A percentile compares a stretch with the other conserved stretches of the same genome.
phyloP scores from a whole-genome alignment of 1,140 invertebrate genomes.

The Copidosoma floridanum region DNA sequence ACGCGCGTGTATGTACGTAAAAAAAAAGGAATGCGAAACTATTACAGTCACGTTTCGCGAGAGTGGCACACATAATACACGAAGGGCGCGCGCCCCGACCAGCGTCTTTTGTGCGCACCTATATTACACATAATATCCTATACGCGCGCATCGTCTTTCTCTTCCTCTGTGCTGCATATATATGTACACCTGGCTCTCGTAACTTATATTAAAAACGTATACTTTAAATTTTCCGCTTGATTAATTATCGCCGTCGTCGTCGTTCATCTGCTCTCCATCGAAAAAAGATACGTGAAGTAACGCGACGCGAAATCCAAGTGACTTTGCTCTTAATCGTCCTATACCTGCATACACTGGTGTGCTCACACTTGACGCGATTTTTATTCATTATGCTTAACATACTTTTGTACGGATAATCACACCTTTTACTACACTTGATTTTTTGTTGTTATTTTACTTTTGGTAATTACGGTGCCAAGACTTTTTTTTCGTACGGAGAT shows the following conservation, averaged over 20 bases:
- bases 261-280: neutral
- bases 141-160: neutral
- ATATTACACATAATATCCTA: neutral
- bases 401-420: no score
- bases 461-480: no score
- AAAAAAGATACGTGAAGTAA: neutral
- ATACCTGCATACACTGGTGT: no score
- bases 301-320: neutral
- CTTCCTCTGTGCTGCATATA: neutral
- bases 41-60: constrained; percentile 25
- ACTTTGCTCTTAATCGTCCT: no score
- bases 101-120: neutral
- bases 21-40: constrained; percentile 26
- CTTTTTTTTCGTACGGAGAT: no score
- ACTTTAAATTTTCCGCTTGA: constrained; percentile 9
- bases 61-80: neutral
- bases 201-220: constrained; percentile 18
- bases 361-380: no score
- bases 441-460: no score
- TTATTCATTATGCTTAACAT: no score
- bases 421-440: no score
- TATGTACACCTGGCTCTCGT: constrained; percentile 2
- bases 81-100: no score
- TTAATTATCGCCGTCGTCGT: constrained; percentile 4
- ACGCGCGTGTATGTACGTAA: neutral